Conservation (phyloP, 2,113 vertebrate genomes). For the Phyllostomus discolor region DNA sequence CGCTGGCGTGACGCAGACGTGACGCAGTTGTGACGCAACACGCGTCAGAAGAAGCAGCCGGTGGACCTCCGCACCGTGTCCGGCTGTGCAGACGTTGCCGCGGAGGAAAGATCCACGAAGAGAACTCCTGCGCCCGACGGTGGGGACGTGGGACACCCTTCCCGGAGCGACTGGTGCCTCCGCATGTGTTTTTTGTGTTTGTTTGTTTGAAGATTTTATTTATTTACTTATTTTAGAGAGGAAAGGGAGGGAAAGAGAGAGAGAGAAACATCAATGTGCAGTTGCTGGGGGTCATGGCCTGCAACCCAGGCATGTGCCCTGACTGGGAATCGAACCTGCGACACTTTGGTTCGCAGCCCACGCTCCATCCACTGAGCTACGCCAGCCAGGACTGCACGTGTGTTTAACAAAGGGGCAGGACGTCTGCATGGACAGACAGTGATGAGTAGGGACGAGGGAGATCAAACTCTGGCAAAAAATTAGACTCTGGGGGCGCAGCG, state of each 20-base stretch:
- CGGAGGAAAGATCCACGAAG: not conserved
- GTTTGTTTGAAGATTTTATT: no score
- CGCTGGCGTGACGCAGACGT: accelerated
- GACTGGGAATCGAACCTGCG: no score
- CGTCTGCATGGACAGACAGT: not conserved
- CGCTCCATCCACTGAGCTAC: no score
- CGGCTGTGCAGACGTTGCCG: accelerated
- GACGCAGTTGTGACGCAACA: no score
- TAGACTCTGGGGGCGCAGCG: accelerated
- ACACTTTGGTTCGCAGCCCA: no score
- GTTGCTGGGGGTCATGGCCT: no score
- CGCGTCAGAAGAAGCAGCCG: accelerated
- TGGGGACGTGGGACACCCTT: not conserved
- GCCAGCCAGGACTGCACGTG: not conserved
- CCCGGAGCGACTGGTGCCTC: not conserved
- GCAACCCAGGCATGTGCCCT: no score
- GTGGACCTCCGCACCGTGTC: not conserved
- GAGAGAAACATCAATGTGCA: no score
- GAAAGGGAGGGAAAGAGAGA: no score
- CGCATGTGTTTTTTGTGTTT: no score
- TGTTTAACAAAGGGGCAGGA: not conserved
- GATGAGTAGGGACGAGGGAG: not conserved
- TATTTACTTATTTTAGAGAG: no score
- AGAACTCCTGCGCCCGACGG: accelerated
- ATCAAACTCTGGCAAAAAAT: not conserved